phyloP scores from a whole-genome alignment of 2,888 invertebrate genomes.

The Hemistola chrysoprasaria region DNA sequence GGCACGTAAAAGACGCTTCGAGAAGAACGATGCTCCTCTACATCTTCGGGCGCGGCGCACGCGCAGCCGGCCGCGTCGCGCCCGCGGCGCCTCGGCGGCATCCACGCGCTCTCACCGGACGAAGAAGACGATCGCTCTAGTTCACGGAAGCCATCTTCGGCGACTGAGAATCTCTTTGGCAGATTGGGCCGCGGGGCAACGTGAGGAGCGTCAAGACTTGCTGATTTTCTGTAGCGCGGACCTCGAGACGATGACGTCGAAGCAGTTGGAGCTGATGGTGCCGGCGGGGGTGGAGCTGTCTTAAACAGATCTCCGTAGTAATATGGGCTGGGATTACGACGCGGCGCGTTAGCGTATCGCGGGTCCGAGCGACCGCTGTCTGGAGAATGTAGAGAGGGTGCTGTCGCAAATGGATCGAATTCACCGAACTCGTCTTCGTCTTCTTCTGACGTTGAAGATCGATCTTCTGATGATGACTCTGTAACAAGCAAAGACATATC shows the following conservation, averaged over 20 bases:
- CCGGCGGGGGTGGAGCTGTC: conserved; percentile 64
- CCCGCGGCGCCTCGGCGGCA: conserved; percentile 88
- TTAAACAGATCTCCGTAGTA: conserved; percentile 90
- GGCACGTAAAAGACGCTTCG: conserved; percentile 87
- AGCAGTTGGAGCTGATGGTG: conserved; percentile 76
- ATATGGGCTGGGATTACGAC: conserved; percentile 90
- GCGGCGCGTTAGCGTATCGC: conserved; percentile 79
- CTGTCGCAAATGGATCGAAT: conserved; percentile 73
- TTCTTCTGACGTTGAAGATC: conserved; percentile 79
- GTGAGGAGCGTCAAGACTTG: conserved; percentile 88
- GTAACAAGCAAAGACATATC: conserved; percentile 45
- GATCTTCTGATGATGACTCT: conserved; percentile 73
- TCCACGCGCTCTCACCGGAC: conserved; percentile 83
- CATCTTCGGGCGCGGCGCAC: conserved; percentile 87
- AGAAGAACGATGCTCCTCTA: conserved; percentile 84
- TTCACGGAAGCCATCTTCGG: conserved; percentile 85
- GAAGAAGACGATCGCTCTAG: conserved; percentile 78
- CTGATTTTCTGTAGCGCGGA: conserved; percentile 86
- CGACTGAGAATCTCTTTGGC: conserved; percentile 86
- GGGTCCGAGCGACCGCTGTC: conserved; percentile 85
- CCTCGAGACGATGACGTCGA: conserved; percentile 72
- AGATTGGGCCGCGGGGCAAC: conserved; percentile 83
- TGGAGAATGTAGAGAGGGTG: conserved; percentile 85
- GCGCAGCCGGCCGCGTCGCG: conserved; percentile 87
- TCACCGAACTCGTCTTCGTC: conserved; percentile 83